Base-by-base conservation (phyloP, 2,113 vertebrate genomes). In the Tetrax tetrax region DNA sequence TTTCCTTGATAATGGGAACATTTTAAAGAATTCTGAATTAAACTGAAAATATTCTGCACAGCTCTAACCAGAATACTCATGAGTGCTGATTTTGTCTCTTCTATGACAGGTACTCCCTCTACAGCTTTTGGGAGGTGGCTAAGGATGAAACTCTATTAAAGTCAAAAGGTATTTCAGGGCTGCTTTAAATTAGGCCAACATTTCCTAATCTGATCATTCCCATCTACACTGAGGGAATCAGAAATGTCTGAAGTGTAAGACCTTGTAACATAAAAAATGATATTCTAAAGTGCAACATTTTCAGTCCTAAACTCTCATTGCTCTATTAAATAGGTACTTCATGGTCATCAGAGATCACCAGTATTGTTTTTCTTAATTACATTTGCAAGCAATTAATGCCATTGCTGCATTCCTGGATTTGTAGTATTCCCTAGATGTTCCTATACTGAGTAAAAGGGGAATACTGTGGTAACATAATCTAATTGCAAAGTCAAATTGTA, bases 331-430 rank as follows among this genome's bases (percentile, higher is more conserved):
- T 59, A 79, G 31, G 38, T 31, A 83, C 65, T 83, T 69, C 16
- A 28, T 12, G 41, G 89, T 61, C 81, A 82, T 72, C 79, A 88
- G 86, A 88, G 83, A 93, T 91, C 78, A 92, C 31, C 13, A 69
- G 27, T 61, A 88, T 70, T 93, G 81, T 93, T 92, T 93, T 91
- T 87, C 85, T 92, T 93, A 96, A 97, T 96, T 93, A 94, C 78
- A 74, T 92, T 90, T 93, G 61, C 74, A 94, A 96, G 80, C 90
- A 96, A 96, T 96, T 95, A 93, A 89, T 83, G 65, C 60, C 60
- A 48, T 37, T 91, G 47, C 88, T 70, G 35, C 64, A 54, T 91
- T 92, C 25, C 45, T 92, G 68, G 78, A 66, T 93, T 93, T 64
- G 66, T 35, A 92, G 35, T 63, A 89, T 96, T 92, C 96, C 95